Base-by-base conservation (phyloP, 2,797 vertebrate genomes). In the Denticeps clupeoides region DNA sequence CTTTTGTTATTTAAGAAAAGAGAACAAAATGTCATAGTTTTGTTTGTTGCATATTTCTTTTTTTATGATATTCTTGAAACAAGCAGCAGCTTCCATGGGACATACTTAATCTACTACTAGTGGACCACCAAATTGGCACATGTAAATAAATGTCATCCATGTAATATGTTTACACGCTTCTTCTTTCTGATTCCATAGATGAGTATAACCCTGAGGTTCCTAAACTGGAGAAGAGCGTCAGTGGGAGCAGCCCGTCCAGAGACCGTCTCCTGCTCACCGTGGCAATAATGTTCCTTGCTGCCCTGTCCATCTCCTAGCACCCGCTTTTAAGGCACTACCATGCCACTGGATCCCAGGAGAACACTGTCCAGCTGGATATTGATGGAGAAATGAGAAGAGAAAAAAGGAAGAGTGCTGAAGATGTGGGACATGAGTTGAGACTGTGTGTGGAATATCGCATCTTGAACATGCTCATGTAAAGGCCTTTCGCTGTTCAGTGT, bases 191-290 rank as follows among this genome's bases (percentile, higher is more conserved):
- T 56, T 2, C 79, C 47, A 22, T 16, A 95, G 91, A 90, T 60
- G 83, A 90, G 67, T 93, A 86, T 64, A 88, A 90, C 69, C 85
- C 88, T 0, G 88, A 88, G 65, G 80, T 91, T 66, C 90, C 93
- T 44, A 94, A 94, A 59, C 75, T 97, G 78, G 91, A 97, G 87
- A 95, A 95, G 78, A 97, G 91, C 33, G 87, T 97, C 67, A 95
- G 91, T 1, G 91, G 93, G 43, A 93, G 89, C 76, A 97, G 89
- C 65, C 91, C 91, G 10, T 90, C 89, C 78, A 71, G 87, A 73
- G 89, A 93, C 72, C 90, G 90, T 45, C 84, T 95, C 61, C 86
- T 90, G 45, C 62, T 95, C 70, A 93, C 91, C 2, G 77, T 90
- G 74, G 86, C 82, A 3, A 82, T 86, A 41, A 83, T 97, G 60